Conservation (phyloP, 2,888 invertebrate genomes). For the Dryomyza anilis region DNA sequence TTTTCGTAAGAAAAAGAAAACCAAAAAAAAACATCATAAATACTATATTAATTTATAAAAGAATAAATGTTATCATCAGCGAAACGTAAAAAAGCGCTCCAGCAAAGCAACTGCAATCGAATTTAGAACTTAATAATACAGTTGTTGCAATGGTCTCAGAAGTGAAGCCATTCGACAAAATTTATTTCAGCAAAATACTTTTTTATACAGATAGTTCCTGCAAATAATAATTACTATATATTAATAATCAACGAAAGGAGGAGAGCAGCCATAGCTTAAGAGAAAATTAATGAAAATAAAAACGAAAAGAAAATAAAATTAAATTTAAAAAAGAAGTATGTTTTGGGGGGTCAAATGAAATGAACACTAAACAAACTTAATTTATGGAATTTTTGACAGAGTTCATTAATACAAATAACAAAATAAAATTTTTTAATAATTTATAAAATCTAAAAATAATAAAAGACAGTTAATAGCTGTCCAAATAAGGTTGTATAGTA, state of each 20-base stretch:
- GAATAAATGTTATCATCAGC: background rate
- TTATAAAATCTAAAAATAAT: conserved; percentile 7
- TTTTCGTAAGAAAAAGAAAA: conserved; percentile 7
- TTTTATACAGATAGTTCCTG: no score
- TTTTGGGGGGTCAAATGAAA: no score
- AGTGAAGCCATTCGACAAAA: no score
- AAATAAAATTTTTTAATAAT: conserved; percentile 2
- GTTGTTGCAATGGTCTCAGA: no score
- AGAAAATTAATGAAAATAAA: no score
- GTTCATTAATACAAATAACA: conserved; percentile 19
- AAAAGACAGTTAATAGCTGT: background rate
- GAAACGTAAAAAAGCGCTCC: background rate
- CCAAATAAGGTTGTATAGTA: background rate
- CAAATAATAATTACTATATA: no score
- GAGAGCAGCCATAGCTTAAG: no score
- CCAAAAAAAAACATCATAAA: conserved; percentile 6
- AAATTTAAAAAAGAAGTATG: no score
- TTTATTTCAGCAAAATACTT: no score
- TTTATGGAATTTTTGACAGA: conserved; percentile 22
- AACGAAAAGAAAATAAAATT: no score
- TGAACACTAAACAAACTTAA: background rate
- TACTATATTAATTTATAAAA: conserved; percentile 14
- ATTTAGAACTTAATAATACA: conserved; percentile 8
- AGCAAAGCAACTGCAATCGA: conserved; percentile 1
- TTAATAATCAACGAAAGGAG: no score